Evolutionary conservation across 2,888 invertebrate genomes (phyloP).

Genomic region (Pammene fasciana): DNA sequence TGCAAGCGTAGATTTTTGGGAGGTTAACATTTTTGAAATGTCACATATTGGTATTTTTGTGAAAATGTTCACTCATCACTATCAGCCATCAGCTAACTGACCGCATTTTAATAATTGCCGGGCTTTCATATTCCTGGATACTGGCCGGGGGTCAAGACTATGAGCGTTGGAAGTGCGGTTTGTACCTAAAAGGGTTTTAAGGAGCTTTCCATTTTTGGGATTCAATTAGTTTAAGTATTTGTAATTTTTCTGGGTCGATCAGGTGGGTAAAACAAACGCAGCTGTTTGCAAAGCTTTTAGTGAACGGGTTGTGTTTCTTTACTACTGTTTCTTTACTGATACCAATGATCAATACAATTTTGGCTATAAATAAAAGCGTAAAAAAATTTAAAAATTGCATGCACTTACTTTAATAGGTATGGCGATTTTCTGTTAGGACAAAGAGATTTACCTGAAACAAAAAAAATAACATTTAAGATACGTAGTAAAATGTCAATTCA

Average conservation of each 20-base stretch:
- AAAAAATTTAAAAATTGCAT: neutral
- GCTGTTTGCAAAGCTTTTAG: too few species aligned
- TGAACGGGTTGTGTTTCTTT: too few species aligned
- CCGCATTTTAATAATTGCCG: slow-evolving; percentile 83
- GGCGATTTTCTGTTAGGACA: neutral
- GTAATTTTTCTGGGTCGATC: too few species aligned
- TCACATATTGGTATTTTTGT: too few species aligned
- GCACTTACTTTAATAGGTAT: slow-evolving; percentile 4
- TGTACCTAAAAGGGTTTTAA: slow-evolving; percentile 24
- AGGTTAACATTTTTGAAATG: neutral
- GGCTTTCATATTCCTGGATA: slow-evolving; percentile 77
- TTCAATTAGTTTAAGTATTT: too few species aligned
- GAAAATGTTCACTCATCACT: slow-evolving; percentile 83
- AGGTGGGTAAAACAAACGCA: too few species aligned
- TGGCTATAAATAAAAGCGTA: too few species aligned
- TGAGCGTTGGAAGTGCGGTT: neutral
- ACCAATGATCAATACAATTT: too few species aligned
- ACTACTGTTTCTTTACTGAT: too few species aligned
- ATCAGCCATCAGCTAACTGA: slow-evolving; percentile 79
- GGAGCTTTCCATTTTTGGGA: neutral
- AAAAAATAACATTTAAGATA: too few species aligned
- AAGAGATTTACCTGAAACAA: slow-evolving; percentile 33
- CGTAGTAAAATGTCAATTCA: too few species aligned
- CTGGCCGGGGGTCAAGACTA: slow-evolving; percentile 62
- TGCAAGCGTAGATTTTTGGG: slow-evolving; percentile 5